Base-by-base conservation (phyloP, 1,140 invertebrate species). In the Steinernema feltiae region DNA sequence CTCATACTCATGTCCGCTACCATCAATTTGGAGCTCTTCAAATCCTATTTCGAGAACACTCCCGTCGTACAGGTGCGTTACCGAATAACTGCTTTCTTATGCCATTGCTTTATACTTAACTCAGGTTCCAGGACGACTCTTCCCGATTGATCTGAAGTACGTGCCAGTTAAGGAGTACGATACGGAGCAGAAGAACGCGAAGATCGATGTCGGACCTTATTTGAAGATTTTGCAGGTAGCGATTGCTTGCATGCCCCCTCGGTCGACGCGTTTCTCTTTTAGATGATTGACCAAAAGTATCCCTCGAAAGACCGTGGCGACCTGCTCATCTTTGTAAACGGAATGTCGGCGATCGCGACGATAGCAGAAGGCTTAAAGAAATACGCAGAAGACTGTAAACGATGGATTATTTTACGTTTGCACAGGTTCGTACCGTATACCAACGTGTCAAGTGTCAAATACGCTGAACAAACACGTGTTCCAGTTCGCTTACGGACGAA, bases 1-100 rank as follows among this genome's bases (percentile, higher is more conserved):
- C 88, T 99, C 2, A 91, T 99, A 21, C 90, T 99, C 0, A 99
- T 99, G 97, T 98, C 95, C 2, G 97, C 97, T 17, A 99, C 97
- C 0, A 98, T 99, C 48, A 99, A 99, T 88, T 92, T 98, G 48
- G 89, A 94, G 79, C 88, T 98, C 0, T 99, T 98, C 88, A 90
- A 90, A 78, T 89, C 91, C 77, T 99, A 96, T 88, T 99, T 98
- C 88, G 89, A 92, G 76, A 89, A 91, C 53, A 92, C 92, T 46
- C 90, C 90, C 79, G 90, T 95, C 69, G 91, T 97, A 81, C 90
- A 94, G 88, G 91, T 92, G 86, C 81, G 32, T 46, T n/a, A 7
- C 32, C 74, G 24, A 18, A 53, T 73, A 27, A n/a, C 3, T 3
- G 15, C 74, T 74, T 30, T 73, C 12, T n/a, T 31, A 30, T 3